phyloP scores from a whole-genome alignment of 1,140 invertebrate species.

The Akabosia matsudoensis region DNA sequence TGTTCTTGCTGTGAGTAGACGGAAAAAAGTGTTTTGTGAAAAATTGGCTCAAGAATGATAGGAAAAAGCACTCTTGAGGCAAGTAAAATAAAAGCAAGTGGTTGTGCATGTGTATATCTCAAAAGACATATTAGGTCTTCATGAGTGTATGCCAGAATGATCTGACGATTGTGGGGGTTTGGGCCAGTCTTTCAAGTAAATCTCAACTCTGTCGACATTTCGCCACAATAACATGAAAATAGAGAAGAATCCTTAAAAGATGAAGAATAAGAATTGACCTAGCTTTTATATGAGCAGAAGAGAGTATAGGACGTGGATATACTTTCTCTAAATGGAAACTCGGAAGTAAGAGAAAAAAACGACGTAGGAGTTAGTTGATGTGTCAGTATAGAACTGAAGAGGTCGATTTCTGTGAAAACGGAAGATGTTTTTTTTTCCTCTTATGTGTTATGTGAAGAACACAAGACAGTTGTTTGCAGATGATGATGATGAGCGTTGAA shows the following conservation, averaged over 20 bases:
- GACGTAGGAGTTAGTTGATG: background rate
- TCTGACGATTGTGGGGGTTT: background rate
- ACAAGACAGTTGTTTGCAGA: background rate
- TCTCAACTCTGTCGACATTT: background rate
- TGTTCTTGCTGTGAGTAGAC: background rate
- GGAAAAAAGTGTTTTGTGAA: background rate
- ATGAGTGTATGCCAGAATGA: background rate
- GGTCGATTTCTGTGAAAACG: background rate
- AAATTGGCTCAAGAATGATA: background rate
- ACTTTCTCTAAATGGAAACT: too few species aligned
- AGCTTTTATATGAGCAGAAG: too few species aligned
- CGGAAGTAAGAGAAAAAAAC: background rate
- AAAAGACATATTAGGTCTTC: background rate
- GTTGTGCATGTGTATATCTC: slow-evolving; percentile 1
- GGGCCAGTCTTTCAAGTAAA: background rate
- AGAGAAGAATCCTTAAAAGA: too few species aligned
- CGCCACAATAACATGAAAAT: background rate
- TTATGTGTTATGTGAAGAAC: background rate
- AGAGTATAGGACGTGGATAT: too few species aligned
- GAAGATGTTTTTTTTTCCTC: background rate
- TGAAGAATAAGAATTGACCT: too few species aligned
- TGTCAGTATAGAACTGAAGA: background rate
- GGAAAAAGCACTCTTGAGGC: background rate
- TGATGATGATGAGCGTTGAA: background rate
- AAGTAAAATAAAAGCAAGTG: slow-evolving; percentile 10